phyloP scores from a whole-genome alignment of 2,797 vertebrate species.

The Paramormyrops hopkinsi region DNA sequence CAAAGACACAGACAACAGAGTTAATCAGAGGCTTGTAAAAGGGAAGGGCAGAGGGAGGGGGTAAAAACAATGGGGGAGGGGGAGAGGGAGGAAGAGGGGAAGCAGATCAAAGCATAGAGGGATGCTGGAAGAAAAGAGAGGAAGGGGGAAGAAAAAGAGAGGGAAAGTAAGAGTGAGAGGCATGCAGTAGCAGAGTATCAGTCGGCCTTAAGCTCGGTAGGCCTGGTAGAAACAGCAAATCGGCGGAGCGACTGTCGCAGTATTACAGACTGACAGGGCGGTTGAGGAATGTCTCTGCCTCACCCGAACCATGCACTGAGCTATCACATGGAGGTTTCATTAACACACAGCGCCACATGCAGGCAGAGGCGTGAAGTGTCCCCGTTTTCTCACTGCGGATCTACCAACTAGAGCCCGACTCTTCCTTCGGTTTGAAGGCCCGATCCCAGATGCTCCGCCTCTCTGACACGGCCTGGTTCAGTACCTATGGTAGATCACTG shows the following conservation, averaged over 20 bases:
- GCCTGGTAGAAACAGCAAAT: slow-evolving; percentile 26
- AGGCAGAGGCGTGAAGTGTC: not conserved
- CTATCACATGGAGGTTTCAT: not conserved
- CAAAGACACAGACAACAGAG: slow-evolving; percentile 78
- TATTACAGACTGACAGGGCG: not conserved
- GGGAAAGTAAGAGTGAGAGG: slow-evolving; percentile 12
- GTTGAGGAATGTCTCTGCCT: not conserved
- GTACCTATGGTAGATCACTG: not conserved
- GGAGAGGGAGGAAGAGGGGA: slow-evolving; percentile 36
- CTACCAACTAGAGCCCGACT: not conserved
- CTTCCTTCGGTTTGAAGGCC: not conserved
- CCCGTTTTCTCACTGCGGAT: not conserved
- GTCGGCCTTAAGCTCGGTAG: slow-evolving; percentile 26
- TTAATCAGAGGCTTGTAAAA: slow-evolving; percentile 64
- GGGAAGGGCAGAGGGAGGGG: slow-evolving; percentile 6
- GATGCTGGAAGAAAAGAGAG: not conserved
- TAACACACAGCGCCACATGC: not conserved
- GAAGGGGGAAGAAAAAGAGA: slow-evolving; percentile 22
- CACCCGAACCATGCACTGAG: not conserved
- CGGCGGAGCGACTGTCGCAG: not conserved
- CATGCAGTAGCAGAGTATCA: slow-evolving; percentile 60
- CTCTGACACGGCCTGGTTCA: not conserved
- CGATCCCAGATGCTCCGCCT: not conserved
- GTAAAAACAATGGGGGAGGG: slow-evolving; percentile 29
- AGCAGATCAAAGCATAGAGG: not conserved